Percentiles rank a stretch among this genome's conserved stretches.
phyloP scores from a whole-genome alignment of 2,888 invertebrate species.

The Sminthurides aquaticus region DNA sequence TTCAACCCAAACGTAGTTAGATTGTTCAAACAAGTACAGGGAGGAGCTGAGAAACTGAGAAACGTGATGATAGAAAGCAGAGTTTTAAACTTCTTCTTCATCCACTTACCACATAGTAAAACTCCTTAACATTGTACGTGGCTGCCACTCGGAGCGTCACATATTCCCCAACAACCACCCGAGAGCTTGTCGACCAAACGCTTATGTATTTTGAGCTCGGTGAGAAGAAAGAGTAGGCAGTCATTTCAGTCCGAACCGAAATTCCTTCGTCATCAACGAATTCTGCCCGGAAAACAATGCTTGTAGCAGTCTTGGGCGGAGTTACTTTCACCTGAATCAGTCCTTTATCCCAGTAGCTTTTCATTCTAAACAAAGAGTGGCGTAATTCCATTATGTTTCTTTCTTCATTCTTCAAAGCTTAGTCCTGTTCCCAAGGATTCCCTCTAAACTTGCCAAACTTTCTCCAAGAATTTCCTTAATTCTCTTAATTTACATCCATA shows the following conservation, averaged over 20 bases:
- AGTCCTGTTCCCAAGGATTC: too few species aligned
- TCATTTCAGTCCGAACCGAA: slow-evolving; percentile 29
- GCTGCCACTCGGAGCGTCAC: slow-evolving; percentile 52
- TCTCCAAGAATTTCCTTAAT: too few species aligned
- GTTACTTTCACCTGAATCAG: slow-evolving; percentile 43
- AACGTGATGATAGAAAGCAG: not conserved
- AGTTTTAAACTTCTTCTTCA: too few species aligned
- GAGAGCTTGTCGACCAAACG: slow-evolving; percentile 48
- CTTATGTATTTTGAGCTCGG: slow-evolving; percentile 48
- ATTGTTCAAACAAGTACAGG: too few species aligned
- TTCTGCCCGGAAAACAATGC: slow-evolving; percentile 41
- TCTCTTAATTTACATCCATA: too few species aligned
- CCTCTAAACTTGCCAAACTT: too few species aligned
- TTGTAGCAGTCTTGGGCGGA: slow-evolving; percentile 39
- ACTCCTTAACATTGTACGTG: slow-evolving; percentile 50
- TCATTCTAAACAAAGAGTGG: too few species aligned
- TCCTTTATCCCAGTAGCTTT: slow-evolving; percentile 43
- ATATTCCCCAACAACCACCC: slow-evolving; percentile 50
- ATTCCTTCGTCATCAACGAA: slow-evolving; percentile 38
- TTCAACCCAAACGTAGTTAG: too few species aligned
- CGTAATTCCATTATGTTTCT: not conserved
- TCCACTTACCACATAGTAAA: slow-evolving; percentile 50
- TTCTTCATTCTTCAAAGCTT: too few species aligned
- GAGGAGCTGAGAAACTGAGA: too few species aligned
- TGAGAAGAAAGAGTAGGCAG: slow-evolving; percentile 46